These are phyloP conservation scores for Acipenser ruthenus DNA, from an alignment of 2,797 vertebrate species.

Conservation along the genomic window DNA sequence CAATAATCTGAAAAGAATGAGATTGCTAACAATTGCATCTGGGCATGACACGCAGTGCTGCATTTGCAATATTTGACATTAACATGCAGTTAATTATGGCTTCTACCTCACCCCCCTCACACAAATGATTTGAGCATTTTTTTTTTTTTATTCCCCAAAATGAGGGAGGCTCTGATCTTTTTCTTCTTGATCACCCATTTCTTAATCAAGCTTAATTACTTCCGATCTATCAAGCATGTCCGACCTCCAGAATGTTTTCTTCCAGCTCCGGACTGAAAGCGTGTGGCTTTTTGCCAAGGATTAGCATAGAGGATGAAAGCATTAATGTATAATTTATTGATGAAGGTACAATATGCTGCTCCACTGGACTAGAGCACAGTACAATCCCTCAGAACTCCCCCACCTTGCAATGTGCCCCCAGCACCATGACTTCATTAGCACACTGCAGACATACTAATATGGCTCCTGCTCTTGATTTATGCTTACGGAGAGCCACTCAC, in stretches of 20 bases:
- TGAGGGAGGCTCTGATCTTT: neutral
- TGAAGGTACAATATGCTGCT: slow-evolving; percentile 51
- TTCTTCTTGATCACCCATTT: slow-evolving; percentile 9
- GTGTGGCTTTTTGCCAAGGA: slow-evolving; percentile 31
- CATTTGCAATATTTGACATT: neutral
- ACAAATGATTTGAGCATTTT: neutral
- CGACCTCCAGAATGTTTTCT: slow-evolving; percentile 28
- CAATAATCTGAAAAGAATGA: slow-evolving; percentile 1
- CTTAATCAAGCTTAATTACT: slow-evolving; percentile 15
- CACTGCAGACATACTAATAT: slow-evolving; percentile 44
- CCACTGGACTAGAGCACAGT: slow-evolving; percentile 43
- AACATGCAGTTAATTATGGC: neutral
- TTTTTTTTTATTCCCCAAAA: neutral
- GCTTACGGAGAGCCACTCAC: neutral
- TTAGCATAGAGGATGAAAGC: slow-evolving; percentile 43
- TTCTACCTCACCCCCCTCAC: neutral
- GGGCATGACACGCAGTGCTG: neutral
- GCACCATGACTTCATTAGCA: slow-evolving; percentile 48
- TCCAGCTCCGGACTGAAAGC: slow-evolving; percentile 26
- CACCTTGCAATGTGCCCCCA: slow-evolving; percentile 50
- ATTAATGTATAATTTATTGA: slow-evolving; percentile 61
- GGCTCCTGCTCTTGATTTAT: slow-evolving; percentile 18
- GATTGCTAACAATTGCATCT: neutral
- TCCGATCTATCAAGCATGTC: slow-evolving; percentile 25
- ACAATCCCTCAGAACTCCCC: slow-evolving; percentile 49